A percentile compares a stretch with the other conserved stretches of the same genome.
phyloP scores from a whole-genome alignment of 2,888 invertebrate species.

The Cynaeus angustus region DNA sequence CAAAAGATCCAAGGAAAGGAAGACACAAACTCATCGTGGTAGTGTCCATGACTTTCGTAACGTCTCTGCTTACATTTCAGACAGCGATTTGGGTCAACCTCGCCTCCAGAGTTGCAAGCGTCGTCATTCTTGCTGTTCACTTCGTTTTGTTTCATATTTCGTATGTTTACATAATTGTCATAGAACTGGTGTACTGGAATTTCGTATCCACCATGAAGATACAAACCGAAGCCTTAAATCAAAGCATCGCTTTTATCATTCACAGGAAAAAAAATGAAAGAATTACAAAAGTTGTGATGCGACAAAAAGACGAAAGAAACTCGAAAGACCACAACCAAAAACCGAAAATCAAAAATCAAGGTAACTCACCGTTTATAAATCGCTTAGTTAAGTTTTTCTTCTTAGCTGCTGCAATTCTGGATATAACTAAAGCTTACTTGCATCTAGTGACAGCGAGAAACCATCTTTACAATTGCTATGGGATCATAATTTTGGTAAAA shows the following conservation, averaged over 20 bases:
- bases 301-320: background rate
- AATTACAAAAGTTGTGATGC: background rate
- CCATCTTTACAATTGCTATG: conserved; percentile 24
- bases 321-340: background rate
- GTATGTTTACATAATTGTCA: background rate
- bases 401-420: background rate
- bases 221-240: background rate
- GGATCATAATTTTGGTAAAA: conserved; percentile 26
- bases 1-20: too few species aligned
- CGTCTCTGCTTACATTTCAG: background rate
- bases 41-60: background rate
- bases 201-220: background rate
- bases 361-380: too few species aligned
- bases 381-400: too few species aligned
- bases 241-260: background rate
- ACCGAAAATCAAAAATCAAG: background rate
- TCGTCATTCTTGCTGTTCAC: background rate
- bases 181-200: conserved; percentile 17
- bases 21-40: background rate
- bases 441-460: conserved; percentile 11
- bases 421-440: conserved; percentile 22
- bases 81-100: background rate
- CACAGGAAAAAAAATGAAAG: background rate
- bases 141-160: background rate
- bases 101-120: background rate